Evolutionary conservation across 2,888 invertebrate species (phyloP).

Genomic region (Ennomos fuscantarius): DNA sequence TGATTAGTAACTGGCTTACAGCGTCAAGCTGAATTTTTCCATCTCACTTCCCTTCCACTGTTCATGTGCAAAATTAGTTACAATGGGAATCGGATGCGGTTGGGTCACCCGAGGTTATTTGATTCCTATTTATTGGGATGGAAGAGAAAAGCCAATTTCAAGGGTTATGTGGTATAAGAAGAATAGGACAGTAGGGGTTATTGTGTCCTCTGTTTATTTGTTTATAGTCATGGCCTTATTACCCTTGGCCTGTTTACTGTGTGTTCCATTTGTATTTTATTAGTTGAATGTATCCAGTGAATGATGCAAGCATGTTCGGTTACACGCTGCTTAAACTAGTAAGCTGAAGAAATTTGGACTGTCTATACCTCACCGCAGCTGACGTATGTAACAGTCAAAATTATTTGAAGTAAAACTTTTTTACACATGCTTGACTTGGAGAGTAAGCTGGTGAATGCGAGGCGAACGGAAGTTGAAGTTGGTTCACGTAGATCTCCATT

Average conservation of each 20-base stretch:
- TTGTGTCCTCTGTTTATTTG: slow-evolving; percentile 14
- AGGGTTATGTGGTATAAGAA: slow-evolving; percentile 33
- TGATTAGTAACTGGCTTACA: slow-evolving; percentile 24
- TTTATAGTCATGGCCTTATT: slow-evolving; percentile 8
- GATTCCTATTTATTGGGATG: slow-evolving; percentile 40
- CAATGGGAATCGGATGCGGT: slow-evolving; percentile 44
- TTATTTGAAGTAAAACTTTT: too few relatives aligned
- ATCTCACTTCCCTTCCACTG: slow-evolving; percentile 43
- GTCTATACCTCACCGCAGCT: too few relatives aligned
- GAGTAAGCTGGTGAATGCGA: too few relatives aligned
- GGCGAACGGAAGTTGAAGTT: too few relatives aligned
- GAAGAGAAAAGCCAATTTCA: slow-evolving; percentile 41
- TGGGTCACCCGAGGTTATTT: slow-evolving; percentile 42
- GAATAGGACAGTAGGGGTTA: slow-evolving; percentile 24
- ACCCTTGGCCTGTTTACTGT: slow-evolving; percentile 5
- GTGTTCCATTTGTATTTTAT: slow-evolving; percentile 4
- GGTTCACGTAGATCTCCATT: too few relatives aligned
- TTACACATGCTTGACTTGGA: too few relatives aligned
- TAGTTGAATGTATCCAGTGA: background rate
- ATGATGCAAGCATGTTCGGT: too few relatives aligned
- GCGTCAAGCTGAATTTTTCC: slow-evolving; percentile 38
- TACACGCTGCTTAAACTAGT: too few relatives aligned
- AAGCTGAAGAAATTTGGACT: too few relatives aligned
- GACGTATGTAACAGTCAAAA: too few relatives aligned
- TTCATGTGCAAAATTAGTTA: slow-evolving; percentile 49